Percentiles rank a stretch among this genome's conserved stretches.
Evolutionary conservation across 2,113 vertebrate genomes (phyloP).

Genomic region (Cyphomyrus plagiostoma): DNA sequence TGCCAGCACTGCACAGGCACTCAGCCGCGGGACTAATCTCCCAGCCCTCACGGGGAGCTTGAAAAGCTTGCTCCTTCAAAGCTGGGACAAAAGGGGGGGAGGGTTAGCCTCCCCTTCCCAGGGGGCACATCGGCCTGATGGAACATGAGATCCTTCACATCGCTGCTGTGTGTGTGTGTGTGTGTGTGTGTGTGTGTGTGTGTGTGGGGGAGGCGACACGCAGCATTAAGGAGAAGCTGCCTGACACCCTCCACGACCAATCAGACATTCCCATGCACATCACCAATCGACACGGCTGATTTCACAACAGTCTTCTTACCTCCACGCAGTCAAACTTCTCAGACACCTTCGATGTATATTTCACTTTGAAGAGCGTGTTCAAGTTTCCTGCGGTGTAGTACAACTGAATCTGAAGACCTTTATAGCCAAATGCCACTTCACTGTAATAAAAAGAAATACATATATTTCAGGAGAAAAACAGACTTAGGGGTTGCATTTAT

Average conservation of each 20-base stretch:
- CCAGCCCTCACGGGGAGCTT: conserved; percentile 34
- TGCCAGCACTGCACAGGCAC: conserved; percentile 49
- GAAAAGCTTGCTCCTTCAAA: conserved; percentile 41
- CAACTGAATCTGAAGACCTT: conserved; percentile 90
- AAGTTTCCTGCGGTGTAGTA: conserved; percentile 90
- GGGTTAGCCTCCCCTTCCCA: conserved; percentile 38
- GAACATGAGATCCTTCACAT: conserved; percentile 44
- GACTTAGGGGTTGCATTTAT: not conserved
- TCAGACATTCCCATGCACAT: not conserved
- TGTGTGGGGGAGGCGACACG: not conserved
- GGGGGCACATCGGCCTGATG: conserved; percentile 44
- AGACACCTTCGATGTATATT: conserved; percentile 84
- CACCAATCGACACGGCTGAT: not conserved
- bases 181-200: too few species aligned
- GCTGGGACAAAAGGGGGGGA: conserved; percentile 20
- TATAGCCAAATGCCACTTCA: conserved; percentile 96
- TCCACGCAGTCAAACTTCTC: conserved; percentile 90
- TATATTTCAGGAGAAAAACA: not conserved
- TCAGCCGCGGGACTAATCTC: conserved; percentile 43
- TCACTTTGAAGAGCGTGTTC: conserved; percentile 86
- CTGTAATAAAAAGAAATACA: conserved; percentile 48
- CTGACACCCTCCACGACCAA: not conserved
- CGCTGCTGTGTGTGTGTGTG: not conserved
- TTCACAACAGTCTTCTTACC: conserved; percentile 58
- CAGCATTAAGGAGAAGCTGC: not conserved